Conservation (phyloP, 2,113 vertebrate genomes). For the Naja naja region DNA sequence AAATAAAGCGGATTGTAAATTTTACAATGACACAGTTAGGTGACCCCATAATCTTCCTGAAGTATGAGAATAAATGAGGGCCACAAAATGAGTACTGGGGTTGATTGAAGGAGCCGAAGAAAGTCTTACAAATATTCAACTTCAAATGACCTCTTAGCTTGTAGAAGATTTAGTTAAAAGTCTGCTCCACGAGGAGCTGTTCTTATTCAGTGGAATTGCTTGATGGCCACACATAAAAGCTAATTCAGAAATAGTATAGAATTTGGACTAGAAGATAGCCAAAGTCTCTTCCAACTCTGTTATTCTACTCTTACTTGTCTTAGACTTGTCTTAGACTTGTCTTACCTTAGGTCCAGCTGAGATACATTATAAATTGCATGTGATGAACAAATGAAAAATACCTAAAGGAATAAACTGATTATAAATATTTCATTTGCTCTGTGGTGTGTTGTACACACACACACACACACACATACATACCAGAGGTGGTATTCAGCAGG, state of each 20-base stretch:
- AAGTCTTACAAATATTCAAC: neutral
- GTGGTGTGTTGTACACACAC: neutral
- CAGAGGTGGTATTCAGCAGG: neutral
- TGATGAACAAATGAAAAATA: slow-evolving; percentile 63
- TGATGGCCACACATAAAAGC: neutral
- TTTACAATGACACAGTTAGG: neutral
- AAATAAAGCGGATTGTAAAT: neutral
- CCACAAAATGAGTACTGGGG: neutral
- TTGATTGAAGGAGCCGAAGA: neutral
- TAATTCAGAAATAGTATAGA: neutral
- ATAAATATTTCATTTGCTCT: slow-evolving; percentile 27
- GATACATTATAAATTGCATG: slow-evolving; percentile 16
- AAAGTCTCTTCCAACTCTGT: no score
- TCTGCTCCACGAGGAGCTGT: neutral
- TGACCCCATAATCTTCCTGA: neutral
- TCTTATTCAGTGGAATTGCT: neutral
- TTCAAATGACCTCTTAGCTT: neutral
- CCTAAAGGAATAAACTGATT: slow-evolving; percentile 60
- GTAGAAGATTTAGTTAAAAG: neutral
- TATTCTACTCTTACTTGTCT: no score
- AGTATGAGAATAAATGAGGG: neutral
- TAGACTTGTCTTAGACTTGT: no score
- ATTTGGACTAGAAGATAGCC: no score
- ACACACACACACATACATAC: slow-evolving; percentile 18
- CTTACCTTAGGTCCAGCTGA: no score